Evolutionary conservation across 2,888 invertebrate genomes (phyloP).

Genomic region (Plutella xylostella): DNA sequence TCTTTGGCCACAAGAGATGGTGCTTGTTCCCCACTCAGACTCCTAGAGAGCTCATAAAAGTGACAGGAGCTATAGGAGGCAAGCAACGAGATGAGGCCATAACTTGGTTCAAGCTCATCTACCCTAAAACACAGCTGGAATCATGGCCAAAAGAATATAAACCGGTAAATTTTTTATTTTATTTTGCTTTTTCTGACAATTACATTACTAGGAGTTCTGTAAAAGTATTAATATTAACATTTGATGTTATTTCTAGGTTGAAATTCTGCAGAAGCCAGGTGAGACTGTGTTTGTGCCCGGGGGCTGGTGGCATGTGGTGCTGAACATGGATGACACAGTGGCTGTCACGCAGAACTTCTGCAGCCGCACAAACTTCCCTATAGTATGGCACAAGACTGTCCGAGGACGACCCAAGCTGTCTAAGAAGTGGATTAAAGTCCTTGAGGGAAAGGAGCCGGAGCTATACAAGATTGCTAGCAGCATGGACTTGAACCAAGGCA

Average conservation of each 20-base stretch:
- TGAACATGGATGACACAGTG: slow-evolving; percentile 95
- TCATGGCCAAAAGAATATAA: slow-evolving; percentile 93
- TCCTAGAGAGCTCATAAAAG: slow-evolving; percentile 95
- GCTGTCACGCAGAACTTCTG: slow-evolving; percentile 99
- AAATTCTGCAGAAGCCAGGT: slow-evolving; percentile 94
- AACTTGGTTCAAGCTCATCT: slow-evolving; percentile 96
- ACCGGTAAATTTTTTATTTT: slow-evolving; percentile 68
- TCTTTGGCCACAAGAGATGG: slow-evolving; percentile 97
- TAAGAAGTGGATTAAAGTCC: slow-evolving; percentile 86
- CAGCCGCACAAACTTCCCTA: slow-evolving; percentile 94
- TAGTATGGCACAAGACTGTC: slow-evolving; percentile 98
- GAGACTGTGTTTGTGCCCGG: slow-evolving; percentile 99
- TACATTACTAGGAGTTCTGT: too few relatives aligned
- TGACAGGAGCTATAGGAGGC: slow-evolving; percentile 91
- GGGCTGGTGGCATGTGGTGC: slow-evolving; percentile 99
- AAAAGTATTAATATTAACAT: too few relatives aligned
- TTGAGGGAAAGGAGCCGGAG: slow-evolving; percentile 79
- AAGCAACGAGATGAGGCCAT: slow-evolving; percentile 98
- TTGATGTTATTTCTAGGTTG: slow-evolving; percentile 81
- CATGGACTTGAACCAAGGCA: slow-evolving; percentile 87
- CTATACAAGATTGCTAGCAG: slow-evolving; percentile 82
- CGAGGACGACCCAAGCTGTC: slow-evolving; percentile 96
- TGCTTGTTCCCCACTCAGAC: slow-evolving; percentile 98
- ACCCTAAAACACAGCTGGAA: slow-evolving; percentile 89
- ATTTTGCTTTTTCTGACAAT: background rate